A percentile compares a stretch with the other conserved stretches of the same genome.
These are phyloP conservation scores for Tenthredo distinguenda DNA, from an alignment of 2,888 invertebrate genomes.

Conservation along the genomic window DNA sequence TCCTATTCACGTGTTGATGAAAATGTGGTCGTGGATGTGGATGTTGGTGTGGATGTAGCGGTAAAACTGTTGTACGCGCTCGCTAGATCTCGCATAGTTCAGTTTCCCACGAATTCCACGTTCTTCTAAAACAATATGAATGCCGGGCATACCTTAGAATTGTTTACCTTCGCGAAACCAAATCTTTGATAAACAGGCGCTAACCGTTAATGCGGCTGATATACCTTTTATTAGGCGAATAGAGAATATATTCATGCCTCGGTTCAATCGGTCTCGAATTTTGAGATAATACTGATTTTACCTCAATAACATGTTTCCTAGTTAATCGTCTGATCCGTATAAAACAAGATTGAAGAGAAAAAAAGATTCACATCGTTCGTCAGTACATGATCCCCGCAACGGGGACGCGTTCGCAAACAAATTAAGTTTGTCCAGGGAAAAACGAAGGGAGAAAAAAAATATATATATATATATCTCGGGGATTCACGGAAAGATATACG, in stretches of 20 bases:
- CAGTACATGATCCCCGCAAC: not conserved
- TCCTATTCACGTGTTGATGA: not conserved
- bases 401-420: conserved; percentile 24
- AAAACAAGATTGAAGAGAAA: not conserved
- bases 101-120: conserved; percentile 38
- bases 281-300: not conserved
- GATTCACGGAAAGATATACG: conserved; percentile 5
- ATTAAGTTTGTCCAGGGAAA: conserved; percentile 29
- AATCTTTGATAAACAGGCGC: conserved; percentile 38
- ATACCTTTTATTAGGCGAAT: not conserved
- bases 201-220: not conserved
- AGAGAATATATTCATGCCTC: not conserved
- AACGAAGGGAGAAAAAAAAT: not conserved
- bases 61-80: not conserved
- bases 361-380: conserved; percentile 21
- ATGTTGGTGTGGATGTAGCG: not conserved
- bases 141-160: conserved; percentile 26
- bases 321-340: not conserved
- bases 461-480: not conserved
- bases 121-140: conserved; percentile 33
- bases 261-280: not conserved
- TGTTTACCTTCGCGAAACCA: conserved; percentile 12
- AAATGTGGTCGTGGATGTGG: not conserved
- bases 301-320: not conserved
- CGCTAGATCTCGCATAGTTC: conserved; percentile 23